Evolutionary conservation across 2,888 invertebrate genomes (phyloP), one percentile per base, ranked within the genome.

Genomic region (Limenitis camilla): DNA sequence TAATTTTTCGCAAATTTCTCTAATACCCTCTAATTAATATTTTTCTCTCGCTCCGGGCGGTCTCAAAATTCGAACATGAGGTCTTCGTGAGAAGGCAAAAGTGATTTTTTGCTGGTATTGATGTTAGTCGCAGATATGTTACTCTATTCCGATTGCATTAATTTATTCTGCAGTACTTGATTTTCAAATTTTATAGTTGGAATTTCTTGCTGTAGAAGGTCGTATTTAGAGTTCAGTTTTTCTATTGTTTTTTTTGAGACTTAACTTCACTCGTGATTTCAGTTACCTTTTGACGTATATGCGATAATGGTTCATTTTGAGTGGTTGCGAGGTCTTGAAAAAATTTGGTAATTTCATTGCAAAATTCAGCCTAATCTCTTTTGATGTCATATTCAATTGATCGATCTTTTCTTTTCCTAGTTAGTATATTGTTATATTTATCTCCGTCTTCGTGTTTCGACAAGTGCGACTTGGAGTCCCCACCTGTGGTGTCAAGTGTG

Each of bases 51-150:
- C 0, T 60, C 52, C 10, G 39, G 53, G 7, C 61, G 59, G 9
- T 66, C 63, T 40, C 62, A 60, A 4, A 66, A 27, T 49, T 64
- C 63, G 8, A 53, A 46, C 45, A 63, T 49, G 55, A 63, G 49
- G 50, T 58, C 53, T 60, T 63, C 58, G 32, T 60, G 53, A 6
- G 19, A 19, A 10, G 29, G 6, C 36, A 43, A 5, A 1, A 41
- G 56, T 55, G 61, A 40, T 50, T 58, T 57, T 19, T 19, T 2
- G 29, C 19, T 19, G 32, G 32, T 41, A 11, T 41, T 31, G 32
- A 6, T 31, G 7, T 31, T 9, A 31, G 29, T 31, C 11, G 41
- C 10, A 10, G 31, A 10, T n/a, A 31, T 28, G 29, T 11, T 31
- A 11, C 29, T 41, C 11, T 11, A 10, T 41, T 30, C 28, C 11